Conservation (phyloP, 2,888 invertebrate species). For the Eilema caniola region DNA sequence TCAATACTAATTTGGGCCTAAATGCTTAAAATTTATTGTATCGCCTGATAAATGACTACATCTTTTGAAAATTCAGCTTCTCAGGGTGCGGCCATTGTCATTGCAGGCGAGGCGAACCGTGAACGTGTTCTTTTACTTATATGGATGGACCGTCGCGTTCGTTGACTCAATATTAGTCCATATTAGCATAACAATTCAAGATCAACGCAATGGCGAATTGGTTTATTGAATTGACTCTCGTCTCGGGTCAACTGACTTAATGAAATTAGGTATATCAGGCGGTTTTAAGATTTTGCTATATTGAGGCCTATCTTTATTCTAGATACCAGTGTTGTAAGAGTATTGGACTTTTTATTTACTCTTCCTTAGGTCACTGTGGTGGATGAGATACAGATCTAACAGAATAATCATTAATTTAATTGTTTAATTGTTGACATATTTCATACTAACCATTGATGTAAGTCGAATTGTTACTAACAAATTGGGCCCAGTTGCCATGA, state of each 20-base stretch:
- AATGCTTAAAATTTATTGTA: not conserved
- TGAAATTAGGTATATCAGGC: not conserved
- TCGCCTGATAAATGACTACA: not conserved
- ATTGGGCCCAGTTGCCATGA: too few relatives aligned
- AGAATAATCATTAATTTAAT: too few relatives aligned
- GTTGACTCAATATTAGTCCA: constrained; percentile 47
- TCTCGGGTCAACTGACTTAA: constrained; percentile 26
- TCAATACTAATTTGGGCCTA: not conserved
- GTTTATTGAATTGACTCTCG: constrained; percentile 18
- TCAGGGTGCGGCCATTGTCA: constrained; percentile 7
- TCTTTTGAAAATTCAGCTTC: not conserved
- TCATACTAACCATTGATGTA: too few relatives aligned
- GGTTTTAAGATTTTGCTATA: not conserved
- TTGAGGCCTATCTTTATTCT: not conserved
- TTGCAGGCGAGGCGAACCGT: constrained; percentile 18
- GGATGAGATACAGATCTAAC: too few relatives aligned
- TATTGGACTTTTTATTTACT: not conserved
- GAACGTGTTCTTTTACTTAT: constrained; percentile 38
- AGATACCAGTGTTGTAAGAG: not conserved
- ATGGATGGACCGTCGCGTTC: constrained; percentile 56
- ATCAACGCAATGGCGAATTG: constrained; percentile 29
- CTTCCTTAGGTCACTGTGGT: too few relatives aligned
- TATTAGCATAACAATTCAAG: constrained; percentile 62
- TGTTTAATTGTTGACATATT: too few relatives aligned
- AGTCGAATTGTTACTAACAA: too few relatives aligned